phyloP scores from a whole-genome alignment of 2,113 vertebrate genomes.

The Toxostoma redivivum region DNA sequence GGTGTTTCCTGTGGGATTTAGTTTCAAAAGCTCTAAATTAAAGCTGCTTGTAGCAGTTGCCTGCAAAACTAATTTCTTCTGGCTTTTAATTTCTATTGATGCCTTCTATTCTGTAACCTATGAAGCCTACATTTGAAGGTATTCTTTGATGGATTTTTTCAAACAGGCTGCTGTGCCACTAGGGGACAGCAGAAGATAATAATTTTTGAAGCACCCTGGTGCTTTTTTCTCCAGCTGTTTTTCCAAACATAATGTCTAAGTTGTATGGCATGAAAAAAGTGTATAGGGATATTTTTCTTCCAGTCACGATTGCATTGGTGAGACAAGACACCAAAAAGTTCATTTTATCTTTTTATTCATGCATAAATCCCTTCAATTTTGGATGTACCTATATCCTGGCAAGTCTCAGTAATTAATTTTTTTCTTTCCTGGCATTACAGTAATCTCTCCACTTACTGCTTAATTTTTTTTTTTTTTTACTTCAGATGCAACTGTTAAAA shows the following conservation, averaged over 20 bases:
- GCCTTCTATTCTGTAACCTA: background rate
- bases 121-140: background rate
- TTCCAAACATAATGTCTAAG: background rate
- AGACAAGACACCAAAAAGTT: background rate
- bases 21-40: background rate
- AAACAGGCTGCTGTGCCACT: constrained; percentile 42
- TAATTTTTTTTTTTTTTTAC: background rate
- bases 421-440: background rate
- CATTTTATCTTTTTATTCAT: background rate
- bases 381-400: background rate
- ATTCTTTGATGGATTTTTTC: background rate
- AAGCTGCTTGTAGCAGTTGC: background rate
- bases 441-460: background rate
- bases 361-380: background rate
- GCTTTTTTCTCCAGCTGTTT: background rate
- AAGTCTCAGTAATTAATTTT: background rate
- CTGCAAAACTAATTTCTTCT: background rate
- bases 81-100: background rate
- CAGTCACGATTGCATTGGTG: background rate
- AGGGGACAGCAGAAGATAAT: constrained; percentile 72
- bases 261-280: background rate
- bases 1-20: background rate
- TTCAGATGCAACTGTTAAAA: background rate
- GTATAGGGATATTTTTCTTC: background rate
- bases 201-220: background rate